phyloP scores from a whole-genome alignment of 1,140 invertebrate species.

The Sipha flava region DNA sequence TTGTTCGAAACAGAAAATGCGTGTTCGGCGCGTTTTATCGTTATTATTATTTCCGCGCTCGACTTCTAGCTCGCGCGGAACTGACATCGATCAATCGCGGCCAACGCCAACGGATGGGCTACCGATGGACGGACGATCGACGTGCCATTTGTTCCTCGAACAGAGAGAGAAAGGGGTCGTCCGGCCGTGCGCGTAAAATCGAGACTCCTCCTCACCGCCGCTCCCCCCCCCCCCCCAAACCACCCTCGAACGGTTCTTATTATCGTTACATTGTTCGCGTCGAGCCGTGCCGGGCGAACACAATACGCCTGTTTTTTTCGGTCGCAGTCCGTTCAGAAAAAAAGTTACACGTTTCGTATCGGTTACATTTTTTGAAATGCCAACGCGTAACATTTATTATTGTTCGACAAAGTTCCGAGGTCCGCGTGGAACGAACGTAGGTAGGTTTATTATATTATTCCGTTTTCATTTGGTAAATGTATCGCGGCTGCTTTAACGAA shows the following conservation, averaged over 20 bases:
- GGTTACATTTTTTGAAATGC: neutral
- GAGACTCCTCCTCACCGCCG: too few species aligned
- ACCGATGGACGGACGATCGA: neutral
- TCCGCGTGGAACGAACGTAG: neutral
- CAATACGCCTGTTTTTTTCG: neutral
- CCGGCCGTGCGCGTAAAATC: neutral
- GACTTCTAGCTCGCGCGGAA: too few species aligned
- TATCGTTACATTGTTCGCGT: neutral
- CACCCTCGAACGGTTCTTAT: too few species aligned
- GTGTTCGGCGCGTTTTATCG: neutral
- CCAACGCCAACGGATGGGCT: neutral
- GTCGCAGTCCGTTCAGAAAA: too few species aligned
- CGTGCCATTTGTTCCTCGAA: neutral
- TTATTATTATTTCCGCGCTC: too few species aligned
- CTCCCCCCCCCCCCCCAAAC: too few species aligned
- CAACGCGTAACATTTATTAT: neutral
- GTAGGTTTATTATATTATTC: too few species aligned
- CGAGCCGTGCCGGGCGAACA: neutral
- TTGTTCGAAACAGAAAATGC: neutral
- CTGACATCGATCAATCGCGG: neutral
- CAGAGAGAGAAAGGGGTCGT: too few species aligned
- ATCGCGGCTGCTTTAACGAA: too few species aligned
- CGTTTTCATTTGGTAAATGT: too few species aligned
- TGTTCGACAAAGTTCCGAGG: neutral
- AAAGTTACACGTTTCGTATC: neutral